phyloP scores from a whole-genome alignment of 2,888 invertebrate genomes.

The Drosophila hamatofila region DNA sequence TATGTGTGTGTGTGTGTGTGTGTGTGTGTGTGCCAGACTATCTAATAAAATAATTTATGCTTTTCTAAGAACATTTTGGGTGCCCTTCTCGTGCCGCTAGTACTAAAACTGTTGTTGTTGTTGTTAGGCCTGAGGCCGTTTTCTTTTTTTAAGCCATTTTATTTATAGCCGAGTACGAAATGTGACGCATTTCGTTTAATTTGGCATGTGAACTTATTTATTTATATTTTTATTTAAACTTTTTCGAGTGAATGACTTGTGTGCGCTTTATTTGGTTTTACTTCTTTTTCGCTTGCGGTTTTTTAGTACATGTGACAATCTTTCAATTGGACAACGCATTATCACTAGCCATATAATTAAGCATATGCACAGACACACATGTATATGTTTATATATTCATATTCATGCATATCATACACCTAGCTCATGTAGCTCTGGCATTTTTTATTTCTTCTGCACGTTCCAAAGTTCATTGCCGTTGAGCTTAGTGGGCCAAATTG shows the following conservation, averaged over 20 bases:
- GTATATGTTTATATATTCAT: background rate
- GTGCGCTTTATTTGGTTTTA: conserved; percentile 6
- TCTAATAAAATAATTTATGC: conserved; percentile 61
- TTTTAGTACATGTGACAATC: conserved; percentile 52
- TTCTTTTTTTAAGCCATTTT: conserved; percentile 47
- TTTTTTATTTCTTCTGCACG: conserved; percentile 16
- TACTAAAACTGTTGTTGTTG: conserved; percentile 11
- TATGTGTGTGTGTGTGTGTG: background rate
- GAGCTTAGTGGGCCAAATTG: conserved; percentile 49
- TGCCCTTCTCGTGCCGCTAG: conserved; percentile 45
- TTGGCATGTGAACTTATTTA: conserved; percentile 56
- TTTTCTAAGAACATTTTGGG: conserved; percentile 54
- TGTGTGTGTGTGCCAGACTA: conserved; percentile 17
- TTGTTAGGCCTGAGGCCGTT: conserved; percentile 28
- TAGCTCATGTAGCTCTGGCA: conserved; percentile 28
- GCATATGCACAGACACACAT: background rate
- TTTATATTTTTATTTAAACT: conserved; percentile 41
- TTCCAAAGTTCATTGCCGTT: conserved; percentile 51
- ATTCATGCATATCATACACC: conserved; percentile 28
- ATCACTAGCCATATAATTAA: conserved; percentile 10
- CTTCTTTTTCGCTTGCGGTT: conserved; percentile 1
- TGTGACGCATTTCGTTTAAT: conserved; percentile 69
- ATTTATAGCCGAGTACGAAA: conserved; percentile 57
- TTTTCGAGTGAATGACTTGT: conserved; percentile 58
- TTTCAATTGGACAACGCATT: conserved; percentile 41